Conservation (phyloP, 2,888 invertebrate genomes). For the Unio delphinus region DNA sequence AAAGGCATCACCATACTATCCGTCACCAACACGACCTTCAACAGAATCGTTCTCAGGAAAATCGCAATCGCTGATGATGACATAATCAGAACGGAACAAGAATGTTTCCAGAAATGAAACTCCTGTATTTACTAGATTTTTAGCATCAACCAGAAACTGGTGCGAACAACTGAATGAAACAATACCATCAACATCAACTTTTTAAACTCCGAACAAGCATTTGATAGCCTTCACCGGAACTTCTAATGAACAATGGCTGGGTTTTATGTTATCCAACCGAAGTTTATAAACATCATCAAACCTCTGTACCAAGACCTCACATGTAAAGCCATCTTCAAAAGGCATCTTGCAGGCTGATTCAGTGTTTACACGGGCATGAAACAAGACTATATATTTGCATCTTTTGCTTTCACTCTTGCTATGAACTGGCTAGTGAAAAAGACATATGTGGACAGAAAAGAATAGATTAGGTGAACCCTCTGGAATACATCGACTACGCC, state of each 20-base stretch:
- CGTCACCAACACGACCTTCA: not conserved
- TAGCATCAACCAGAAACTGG: not conserved
- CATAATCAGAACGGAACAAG: not conserved
- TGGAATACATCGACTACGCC: not conserved
- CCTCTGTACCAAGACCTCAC: not conserved
- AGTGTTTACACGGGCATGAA: too few relatives aligned
- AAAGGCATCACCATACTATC: not conserved
- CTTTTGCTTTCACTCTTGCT: too few relatives aligned
- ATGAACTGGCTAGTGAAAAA: too few relatives aligned
- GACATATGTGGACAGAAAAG: too few relatives aligned
- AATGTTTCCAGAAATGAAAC: slow-evolving; percentile 1
- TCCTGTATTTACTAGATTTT: not conserved
- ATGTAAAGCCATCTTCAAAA: not conserved
- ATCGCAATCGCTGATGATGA: slow-evolving; percentile 1
- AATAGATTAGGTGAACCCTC: too few relatives aligned
- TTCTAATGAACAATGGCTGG: not conserved
- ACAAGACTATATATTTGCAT: too few relatives aligned
- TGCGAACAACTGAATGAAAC: not conserved
- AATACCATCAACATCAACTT: slow-evolving; percentile 1
- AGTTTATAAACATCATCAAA: not conserved
- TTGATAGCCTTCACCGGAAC: not conserved
- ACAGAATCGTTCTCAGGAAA: not conserved
- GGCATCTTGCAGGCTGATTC: not conserved
- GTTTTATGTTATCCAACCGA: not conserved
- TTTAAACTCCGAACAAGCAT: not conserved